phyloP scores from a whole-genome alignment of 2,797 vertebrate genomes.

The Leptodactylus fallax region DNA sequence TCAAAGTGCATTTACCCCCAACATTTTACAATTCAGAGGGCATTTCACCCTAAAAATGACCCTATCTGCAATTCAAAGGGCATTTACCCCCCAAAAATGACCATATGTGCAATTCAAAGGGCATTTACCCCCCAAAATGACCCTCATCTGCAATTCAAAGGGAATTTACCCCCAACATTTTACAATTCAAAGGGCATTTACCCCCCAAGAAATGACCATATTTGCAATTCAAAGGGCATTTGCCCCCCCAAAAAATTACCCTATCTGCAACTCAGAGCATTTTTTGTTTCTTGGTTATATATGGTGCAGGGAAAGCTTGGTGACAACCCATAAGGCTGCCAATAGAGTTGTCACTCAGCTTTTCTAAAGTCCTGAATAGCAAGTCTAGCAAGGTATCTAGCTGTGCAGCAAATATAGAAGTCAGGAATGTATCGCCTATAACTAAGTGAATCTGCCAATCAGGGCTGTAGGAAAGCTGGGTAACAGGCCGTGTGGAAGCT shows the following conservation, averaged over 20 bases:
- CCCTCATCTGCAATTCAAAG: too few species aligned
- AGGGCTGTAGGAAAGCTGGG: not conserved
- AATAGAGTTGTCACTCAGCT: not conserved
- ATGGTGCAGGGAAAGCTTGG: not conserved
- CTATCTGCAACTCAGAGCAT: not conserved
- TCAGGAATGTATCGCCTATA: not conserved
- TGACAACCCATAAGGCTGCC: not conserved
- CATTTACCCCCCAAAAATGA: not conserved
- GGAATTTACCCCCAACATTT: not conserved
- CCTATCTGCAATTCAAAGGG: not conserved
- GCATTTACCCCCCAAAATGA: not conserved
- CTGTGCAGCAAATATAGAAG: not conserved
- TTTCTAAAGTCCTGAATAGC: not conserved
- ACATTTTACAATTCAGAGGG: not conserved
- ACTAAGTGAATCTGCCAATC: not conserved
- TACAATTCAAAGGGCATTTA: not conserved
- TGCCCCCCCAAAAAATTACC: not conserved
- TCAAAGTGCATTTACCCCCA: not conserved
- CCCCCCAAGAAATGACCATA: not conserved
- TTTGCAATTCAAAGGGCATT: not conserved
- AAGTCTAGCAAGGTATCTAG: not conserved
- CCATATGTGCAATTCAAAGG: not conserved
- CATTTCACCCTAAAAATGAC: not conserved
- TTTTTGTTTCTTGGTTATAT: not conserved
- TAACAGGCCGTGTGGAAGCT: not conserved